Evolutionary conservation across 2,113 vertebrate genomes (phyloP), one percentile per base, ranked within the genome.

Genomic region (Pedionomus torquatus): DNA sequence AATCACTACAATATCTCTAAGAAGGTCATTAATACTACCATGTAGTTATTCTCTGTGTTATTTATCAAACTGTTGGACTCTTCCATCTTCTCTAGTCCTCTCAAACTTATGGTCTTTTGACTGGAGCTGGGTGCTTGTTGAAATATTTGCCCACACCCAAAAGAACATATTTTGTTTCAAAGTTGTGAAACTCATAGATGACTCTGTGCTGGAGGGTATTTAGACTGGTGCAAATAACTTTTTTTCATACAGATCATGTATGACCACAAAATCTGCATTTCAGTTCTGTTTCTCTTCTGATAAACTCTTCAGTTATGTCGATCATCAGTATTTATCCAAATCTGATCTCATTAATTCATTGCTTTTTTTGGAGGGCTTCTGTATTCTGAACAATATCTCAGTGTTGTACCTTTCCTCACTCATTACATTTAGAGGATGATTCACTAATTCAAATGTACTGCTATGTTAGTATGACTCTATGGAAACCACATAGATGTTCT

Each of bases 331-430:
- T 78, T 52, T 83, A 49, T 33, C 20, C 7, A 61, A 84, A 78
- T 63, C 4, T 35, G 7, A 26, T 33, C 3, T 66, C 11, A 55
- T 28, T 1, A 17, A 9, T 44, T 17, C 0, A 9, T 52, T n/a
- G 4, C 0, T 14, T 35, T 54, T 35, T 9, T 19, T 33, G 8
- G 3, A 7, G 10, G 19, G 4, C 18, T 39, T 54, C 41, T 20
- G 3, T n/a, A 1, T 81, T 86, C 21, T 58, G 20, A 78, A 58
- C 13, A 48, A 8, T 9, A 21, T 17, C 11, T 49, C 18, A 86
- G 3, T 41, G 8, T 2, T 12, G 13, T 48, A 30, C 11, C 20
- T 3, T 85, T 70, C 23, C 5, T 70, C 23, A 30, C 1, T 52
- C 12, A 21, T 28, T 24, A 13, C 6, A 37, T 75, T 70, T 19